Evolutionary conservation across 2,113 vertebrate species (phyloP).

Genomic region (Sminthopsis crassicaudata): DNA sequence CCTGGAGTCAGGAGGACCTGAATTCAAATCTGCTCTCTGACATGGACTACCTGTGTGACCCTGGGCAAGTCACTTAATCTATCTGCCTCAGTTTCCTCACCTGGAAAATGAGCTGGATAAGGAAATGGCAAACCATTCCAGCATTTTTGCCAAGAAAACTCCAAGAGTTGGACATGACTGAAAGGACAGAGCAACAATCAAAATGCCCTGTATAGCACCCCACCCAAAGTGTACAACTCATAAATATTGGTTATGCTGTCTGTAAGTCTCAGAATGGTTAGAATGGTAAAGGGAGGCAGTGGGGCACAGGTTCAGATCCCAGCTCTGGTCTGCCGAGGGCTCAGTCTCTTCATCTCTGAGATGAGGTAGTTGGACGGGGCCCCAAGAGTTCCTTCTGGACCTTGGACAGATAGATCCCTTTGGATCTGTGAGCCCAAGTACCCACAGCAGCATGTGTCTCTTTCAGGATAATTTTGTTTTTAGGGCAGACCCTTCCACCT

Average conservation of each 20-base stretch:
- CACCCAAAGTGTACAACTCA: not conserved
- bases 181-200: not conserved
- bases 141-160: not conserved
- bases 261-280: not conserved
- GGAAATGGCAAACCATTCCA: not conserved
- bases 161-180: not conserved
- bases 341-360: not conserved
- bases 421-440: not conserved
- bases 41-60: not conserved
- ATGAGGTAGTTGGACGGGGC: not conserved
- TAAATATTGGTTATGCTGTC: not conserved
- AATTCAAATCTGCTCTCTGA: not conserved
- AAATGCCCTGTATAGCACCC: no score
- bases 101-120: not conserved
- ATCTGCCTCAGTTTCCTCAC: not conserved
- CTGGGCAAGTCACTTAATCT: not conserved
- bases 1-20: not conserved
- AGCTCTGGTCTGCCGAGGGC: not conserved
- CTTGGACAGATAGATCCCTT: not conserved
- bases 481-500: not conserved
- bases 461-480: not conserved
- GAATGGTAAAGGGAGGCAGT: not conserved
- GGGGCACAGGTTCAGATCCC: not conserved
- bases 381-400: not conserved
- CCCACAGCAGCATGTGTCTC: not conserved